Base-by-base conservation (phyloP, 2,113 vertebrate genomes). In the Pedionomus torquatus region DNA sequence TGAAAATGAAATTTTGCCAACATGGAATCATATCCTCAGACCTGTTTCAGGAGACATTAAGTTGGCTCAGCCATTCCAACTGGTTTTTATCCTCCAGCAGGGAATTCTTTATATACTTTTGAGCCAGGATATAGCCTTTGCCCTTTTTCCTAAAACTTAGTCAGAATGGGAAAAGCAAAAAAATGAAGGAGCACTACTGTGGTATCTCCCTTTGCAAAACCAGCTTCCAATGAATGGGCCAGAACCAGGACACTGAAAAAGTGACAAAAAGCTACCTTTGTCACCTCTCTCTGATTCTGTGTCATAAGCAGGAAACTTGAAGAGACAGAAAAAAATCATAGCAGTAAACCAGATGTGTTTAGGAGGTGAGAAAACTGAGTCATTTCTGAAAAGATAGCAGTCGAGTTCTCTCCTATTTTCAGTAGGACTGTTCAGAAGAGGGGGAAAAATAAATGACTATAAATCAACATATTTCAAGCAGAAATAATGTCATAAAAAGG, bases 311-410 rank as follows among this genome's bases (percentile, higher is more conserved):
- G 61, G 72, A 92, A 78, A 89, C 39, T 28, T 66, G 60, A 90
- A 61, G 23, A 83, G 51, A 75, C 14, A 87, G 35, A 66, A 81
- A 91, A 91, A 86, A 69, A 39, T 71, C 51, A 71, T 44, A 88
- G 39, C 55, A 78, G 37, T 75, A 91, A 92, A 92, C 20, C 76
- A 71, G 92, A 75, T 71, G 21, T 74, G 60, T 90, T 90, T 54
- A 87, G 39, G 51, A 92, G 24, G 51, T 35, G 19, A 95, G 65
- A 90, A 89, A 92, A 54, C 9, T 28, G 68, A 97, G 72, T 89
- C 17, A 92, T 91, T 87, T 91, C 85, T 93, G 82, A 90, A 80
- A 93, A 92, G 49, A 9, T 79, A 68, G 39, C 24, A 64, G 24
- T 35, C 3, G 2, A 64, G 48, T 48, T 82, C n/a, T 74, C 48